A percentile compares a stretch with the other conserved stretches of the same genome.
Conservation (phyloP, 2,888 invertebrate genomes). For the Parnassius orleans region DNA sequence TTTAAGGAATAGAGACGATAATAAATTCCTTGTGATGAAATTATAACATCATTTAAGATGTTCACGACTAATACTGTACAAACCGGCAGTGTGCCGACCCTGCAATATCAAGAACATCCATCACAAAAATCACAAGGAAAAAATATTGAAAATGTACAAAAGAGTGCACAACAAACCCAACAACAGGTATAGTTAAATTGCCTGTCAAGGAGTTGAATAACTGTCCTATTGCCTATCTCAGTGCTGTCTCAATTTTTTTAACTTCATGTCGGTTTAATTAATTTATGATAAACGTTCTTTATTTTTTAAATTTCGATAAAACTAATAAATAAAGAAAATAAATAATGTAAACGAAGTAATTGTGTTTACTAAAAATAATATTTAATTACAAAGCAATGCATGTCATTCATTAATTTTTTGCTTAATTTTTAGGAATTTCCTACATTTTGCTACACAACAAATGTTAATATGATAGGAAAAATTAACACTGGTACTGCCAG, state of each 20-base stretch:
- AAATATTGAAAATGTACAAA: slow-evolving; percentile 82
- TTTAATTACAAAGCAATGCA: no score
- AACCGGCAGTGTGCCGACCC: slow-evolving; percentile 81
- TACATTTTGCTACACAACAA: slow-evolving; percentile 86
- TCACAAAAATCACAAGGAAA: slow-evolving; percentile 82
- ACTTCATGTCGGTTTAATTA: no score
- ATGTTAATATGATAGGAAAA: slow-evolving; percentile 86
- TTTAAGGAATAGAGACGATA: background rate
- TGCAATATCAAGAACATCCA: slow-evolving; percentile 86
- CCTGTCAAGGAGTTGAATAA: no score
- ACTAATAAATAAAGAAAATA: no score
- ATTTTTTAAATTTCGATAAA: no score
- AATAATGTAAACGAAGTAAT: no score
- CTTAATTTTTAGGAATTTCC: slow-evolving; percentile 79
- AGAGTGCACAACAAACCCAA: slow-evolving; percentile 73
- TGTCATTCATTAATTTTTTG: no score
- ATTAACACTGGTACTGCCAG: slow-evolving; percentile 70
- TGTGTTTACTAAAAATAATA: no score
- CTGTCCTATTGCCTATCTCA: no score
- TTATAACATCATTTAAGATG: slow-evolving; percentile 54
- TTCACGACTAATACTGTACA: slow-evolving; percentile 83
- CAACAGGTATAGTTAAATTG: slow-evolving; percentile 38
- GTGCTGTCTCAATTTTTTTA: no score
- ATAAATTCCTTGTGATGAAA: slow-evolving; percentile 43
- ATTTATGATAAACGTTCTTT: no score